Evolutionary conservation across 2,113 vertebrate species (phyloP), one percentile per base, ranked within the genome.

Genomic region (Pachycephala philippinensis): DNA sequence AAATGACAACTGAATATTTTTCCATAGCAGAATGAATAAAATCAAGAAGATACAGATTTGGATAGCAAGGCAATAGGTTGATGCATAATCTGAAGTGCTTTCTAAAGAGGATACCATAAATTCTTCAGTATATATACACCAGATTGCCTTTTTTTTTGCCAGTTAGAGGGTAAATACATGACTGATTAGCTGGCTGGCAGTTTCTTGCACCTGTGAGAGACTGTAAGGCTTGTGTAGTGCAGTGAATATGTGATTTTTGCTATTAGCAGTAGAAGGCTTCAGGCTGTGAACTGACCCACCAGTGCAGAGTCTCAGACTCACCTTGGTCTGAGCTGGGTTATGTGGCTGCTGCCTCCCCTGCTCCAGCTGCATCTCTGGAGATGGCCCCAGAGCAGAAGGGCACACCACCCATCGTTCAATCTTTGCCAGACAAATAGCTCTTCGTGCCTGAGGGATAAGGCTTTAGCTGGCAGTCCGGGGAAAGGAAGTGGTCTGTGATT

Each of bases 141-240:
- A 63, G 47, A 82, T 53, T 79, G 31, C 13, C 40, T 56, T 56
- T 59, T 37, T 88, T 56, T 56, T 57, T 83, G 7, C 22, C 26
- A 37, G 31, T 71, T 75, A 75, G 44, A 85, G 11, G 19, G 33
- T 71, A 79, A 94, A 92, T 50, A 63, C 30, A 27, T 16, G 53
- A n/a, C 54, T 82, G 79, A 87, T 88, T 85, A 82, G n/a, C 42
- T 92, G 52, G 21, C 54, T 90, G 83, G 31, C 28, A 79, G 17
- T 31, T 57, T 88, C n/a, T 78, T 82, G 28, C 65, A 82, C 39
- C 65, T 75, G 52, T 63, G 39, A 78, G 74, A 81, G 37, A 15
- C 14, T n/a, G 13, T 35, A 68, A 69, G 50, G n/a, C 24, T 84
- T 72, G 19, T 60, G 14, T 28, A 74, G 21, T n/a, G n/a, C 54